These are phyloP conservation scores for Syngnathus floridae DNA, from an alignment of 2,113 vertebrate species.

Conservation along the genomic window DNA sequence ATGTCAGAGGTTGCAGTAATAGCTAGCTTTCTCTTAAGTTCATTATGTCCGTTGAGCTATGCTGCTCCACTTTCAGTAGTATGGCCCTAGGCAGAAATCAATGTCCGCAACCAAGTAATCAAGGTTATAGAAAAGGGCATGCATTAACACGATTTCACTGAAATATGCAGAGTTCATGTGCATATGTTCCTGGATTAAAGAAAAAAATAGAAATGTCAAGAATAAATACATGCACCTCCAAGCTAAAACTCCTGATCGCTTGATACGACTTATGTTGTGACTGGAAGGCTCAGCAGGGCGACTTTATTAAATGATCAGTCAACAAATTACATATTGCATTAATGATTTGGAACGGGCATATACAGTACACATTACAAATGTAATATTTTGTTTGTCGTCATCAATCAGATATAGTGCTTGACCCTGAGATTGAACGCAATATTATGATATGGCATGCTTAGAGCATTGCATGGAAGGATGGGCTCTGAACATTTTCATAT, in stretches of 20 bases:
- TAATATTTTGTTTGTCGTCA: background rate
- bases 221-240: constrained; percentile 55
- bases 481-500: background rate
- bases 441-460: constrained; percentile 3
- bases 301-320: constrained; percentile 32
- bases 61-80: constrained; percentile 51
- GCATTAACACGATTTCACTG: constrained; percentile 58
- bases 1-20: constrained; percentile 66
- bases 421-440: constrained; percentile 12
- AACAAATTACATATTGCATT: constrained; percentile 5
- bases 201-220: constrained; percentile 65
- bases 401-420: background rate
- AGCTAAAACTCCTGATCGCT: constrained; percentile 34
- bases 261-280: constrained; percentile 32
- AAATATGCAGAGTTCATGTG: constrained; percentile 66
- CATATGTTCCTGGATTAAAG: constrained; percentile 64
- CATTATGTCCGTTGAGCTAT: constrained; percentile 59
- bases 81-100: constrained; percentile 65
- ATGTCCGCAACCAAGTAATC: constrained; percentile 67
- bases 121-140: constrained; percentile 64
- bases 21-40: constrained; percentile 61
- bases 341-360: constrained; percentile 10
- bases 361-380: background rate
- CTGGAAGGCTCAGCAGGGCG: constrained; percentile 18
- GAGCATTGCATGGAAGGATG: constrained; percentile 4